Conservation (phyloP, 2,797 vertebrate genomes). For the Atherinosoma microstoma region DNA sequence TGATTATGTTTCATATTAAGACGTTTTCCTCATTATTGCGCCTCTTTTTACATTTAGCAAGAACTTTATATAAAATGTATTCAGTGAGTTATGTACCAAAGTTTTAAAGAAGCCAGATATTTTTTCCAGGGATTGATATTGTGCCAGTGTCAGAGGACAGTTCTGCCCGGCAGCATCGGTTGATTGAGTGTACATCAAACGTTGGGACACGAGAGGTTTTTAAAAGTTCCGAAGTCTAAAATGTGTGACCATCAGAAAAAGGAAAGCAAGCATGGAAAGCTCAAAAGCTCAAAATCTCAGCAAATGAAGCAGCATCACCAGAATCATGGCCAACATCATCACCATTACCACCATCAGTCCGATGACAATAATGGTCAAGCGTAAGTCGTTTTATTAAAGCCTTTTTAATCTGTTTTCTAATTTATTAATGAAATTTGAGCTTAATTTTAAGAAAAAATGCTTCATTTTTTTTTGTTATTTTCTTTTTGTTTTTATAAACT, state of each 20-base stretch:
- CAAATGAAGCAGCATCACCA: conserved; percentile 60
- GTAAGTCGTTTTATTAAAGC: conserved; percentile 45
- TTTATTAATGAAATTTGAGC: not conserved
- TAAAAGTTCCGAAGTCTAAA: conserved; percentile 25
- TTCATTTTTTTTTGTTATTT: not conserved
- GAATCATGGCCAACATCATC: conserved; percentile 48
- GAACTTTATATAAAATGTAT: not conserved
- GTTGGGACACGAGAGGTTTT: conserved; percentile 23
- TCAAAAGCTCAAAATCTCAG: conserved; percentile 54
- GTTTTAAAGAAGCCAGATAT: conserved; percentile 10
- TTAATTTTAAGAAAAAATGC: not conserved
- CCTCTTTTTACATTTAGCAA: not conserved
- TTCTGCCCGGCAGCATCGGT: conserved; percentile 41
- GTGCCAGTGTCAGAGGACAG: conserved; percentile 15
- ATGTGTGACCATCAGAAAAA: conserved; percentile 58
- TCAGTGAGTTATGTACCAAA: not conserved
- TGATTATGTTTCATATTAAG: not conserved
- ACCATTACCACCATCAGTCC: conserved; percentile 50
- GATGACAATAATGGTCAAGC: conserved; percentile 59
- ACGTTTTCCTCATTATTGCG: not conserved
- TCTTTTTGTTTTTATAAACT: not conserved
- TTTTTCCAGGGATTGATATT: conserved; percentile 28
- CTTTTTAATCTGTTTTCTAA: too few relatives aligned
- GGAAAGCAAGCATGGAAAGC: conserved; percentile 52
- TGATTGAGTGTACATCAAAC: conserved; percentile 59